Conservation (phyloP, 1,140 invertebrate genomes). For the Cepaea nemoralis region DNA sequence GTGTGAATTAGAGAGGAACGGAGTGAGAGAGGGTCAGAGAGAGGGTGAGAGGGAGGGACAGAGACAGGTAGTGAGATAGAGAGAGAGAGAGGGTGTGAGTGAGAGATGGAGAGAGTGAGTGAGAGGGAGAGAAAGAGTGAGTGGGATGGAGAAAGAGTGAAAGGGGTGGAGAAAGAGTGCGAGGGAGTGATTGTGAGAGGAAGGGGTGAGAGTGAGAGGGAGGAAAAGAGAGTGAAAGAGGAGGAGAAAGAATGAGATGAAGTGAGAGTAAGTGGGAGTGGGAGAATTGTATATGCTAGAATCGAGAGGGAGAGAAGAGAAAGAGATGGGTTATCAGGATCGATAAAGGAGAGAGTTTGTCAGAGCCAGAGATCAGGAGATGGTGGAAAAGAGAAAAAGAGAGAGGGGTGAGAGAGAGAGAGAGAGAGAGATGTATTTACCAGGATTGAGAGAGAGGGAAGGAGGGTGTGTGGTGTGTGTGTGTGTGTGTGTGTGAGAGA, state of each 20-base stretch:
- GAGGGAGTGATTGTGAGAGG: constrained; percentile 20
- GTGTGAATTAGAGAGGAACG: constrained; percentile 1
- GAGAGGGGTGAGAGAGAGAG: too few species aligned
- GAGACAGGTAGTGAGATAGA: constrained; percentile 22
- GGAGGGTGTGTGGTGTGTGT: too few species aligned
- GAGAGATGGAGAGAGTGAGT: constrained; percentile 26
- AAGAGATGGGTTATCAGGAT: too few species aligned
- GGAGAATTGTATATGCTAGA: too few species aligned
- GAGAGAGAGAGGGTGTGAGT: constrained; percentile 25
- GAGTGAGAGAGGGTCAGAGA: constrained; percentile 31
- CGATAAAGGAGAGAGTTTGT: too few species aligned
- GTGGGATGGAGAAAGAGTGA: not conserved
- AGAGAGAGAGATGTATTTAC: too few species aligned
- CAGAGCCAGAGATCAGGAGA: too few species aligned
- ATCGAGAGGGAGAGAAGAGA: too few species aligned
- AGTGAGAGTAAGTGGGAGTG: constrained; percentile 29
- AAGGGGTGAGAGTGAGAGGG: constrained; percentile 33
- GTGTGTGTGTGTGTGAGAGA: too few species aligned
- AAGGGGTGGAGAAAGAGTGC: not conserved
- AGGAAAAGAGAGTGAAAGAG: constrained; percentile 34
- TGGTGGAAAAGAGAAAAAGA: too few species aligned
- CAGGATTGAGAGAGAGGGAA: too few species aligned
- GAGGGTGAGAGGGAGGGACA: constrained; percentile 8
- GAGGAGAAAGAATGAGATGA: constrained; percentile 25
- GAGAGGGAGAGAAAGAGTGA: not conserved